Conservation (phyloP, 2,888 invertebrate genomes). For the Aspidapion aeneum region DNA sequence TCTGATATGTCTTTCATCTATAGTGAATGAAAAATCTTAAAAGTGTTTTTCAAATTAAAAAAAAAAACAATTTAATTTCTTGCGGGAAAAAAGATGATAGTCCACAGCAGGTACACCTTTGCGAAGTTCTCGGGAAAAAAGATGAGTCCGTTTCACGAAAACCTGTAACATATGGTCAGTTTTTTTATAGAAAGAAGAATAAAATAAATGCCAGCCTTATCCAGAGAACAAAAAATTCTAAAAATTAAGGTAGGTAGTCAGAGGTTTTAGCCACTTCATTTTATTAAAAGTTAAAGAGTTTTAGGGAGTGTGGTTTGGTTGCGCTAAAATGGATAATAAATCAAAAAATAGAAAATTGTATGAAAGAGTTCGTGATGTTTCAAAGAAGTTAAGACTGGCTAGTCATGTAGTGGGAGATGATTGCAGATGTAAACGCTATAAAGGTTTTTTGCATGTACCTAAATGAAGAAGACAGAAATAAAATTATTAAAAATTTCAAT, state of each 20-base stretch:
- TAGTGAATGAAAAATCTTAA: not conserved
- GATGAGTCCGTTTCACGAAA: not conserved
- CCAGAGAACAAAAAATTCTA: not conserved
- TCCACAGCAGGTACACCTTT: not conserved
- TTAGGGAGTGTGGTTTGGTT: not conserved
- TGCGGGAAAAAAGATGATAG: not conserved
- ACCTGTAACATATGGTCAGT: too few relatives aligned
- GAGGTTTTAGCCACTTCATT: not conserved
- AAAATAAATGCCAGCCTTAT: too few relatives aligned
- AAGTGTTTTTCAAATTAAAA: not conserved
- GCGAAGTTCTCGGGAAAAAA: not conserved
- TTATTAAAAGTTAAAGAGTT: not conserved
- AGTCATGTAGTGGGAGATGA: conserved; percentile 2
- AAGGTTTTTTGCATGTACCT: conserved; percentile 1
- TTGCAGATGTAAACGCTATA: conserved; percentile 7
- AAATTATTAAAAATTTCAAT: not conserved
- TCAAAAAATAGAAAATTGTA: not conserved
- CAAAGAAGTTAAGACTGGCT: conserved; percentile 6
- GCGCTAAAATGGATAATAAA: not conserved
- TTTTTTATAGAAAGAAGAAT: too few relatives aligned
- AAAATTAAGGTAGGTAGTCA: not conserved
- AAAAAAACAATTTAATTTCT: not conserved
- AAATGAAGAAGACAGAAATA: not conserved
- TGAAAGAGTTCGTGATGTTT: conserved; percentile 1
- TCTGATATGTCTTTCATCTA: too few relatives aligned